Evolutionary conservation across 2,888 invertebrate species (phyloP).

Genomic region (Acronicta alni): DNA sequence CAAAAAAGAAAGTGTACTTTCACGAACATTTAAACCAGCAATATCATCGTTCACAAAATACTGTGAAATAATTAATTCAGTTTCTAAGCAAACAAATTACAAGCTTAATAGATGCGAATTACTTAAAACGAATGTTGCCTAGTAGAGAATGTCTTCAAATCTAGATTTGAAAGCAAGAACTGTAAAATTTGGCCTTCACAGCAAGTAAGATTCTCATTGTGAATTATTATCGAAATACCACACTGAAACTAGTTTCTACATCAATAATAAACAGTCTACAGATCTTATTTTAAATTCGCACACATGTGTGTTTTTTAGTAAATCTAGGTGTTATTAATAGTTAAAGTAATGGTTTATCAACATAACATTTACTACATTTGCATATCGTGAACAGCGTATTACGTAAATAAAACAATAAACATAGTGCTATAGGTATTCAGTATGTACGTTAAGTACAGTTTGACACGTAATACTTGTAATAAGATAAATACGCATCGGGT

Average conservation of each 20-base stretch:
- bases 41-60: slow-evolving; percentile 59
- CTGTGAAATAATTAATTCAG: slow-evolving; percentile 51
- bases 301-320: slow-evolving; percentile 19
- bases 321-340: slow-evolving; percentile 29
- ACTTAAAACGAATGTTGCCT: slow-evolving; percentile 33
- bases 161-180: slow-evolving; percentile 53
- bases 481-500: slow-evolving; percentile 65
- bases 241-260: slow-evolving; percentile 30
- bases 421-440: slow-evolving; percentile 32
- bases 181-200: slow-evolving; percentile 61
- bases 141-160: slow-evolving; percentile 41
- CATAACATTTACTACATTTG: slow-evolving; percentile 29
- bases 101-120: slow-evolving; percentile 20
- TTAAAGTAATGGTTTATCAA: slow-evolving; percentile 32
- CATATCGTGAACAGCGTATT: slow-evolving; percentile 31
- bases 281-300: slow-evolving; percentile 6
- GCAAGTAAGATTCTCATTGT: slow-evolving; percentile 51
- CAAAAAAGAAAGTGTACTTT: slow-evolving; percentile 79
- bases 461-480: slow-evolving; percentile 69
- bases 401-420: slow-evolving; percentile 52
- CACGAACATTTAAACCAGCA: slow-evolving; percentile 67
- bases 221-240: slow-evolving; percentile 35
- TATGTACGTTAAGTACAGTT: slow-evolving; percentile 42
- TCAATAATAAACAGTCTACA: slow-evolving; percentile 27
- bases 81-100: slow-evolving; percentile 46